phyloP scores from a whole-genome alignment of 2,888 invertebrate genomes.

The Epirrhoe tristata region DNA sequence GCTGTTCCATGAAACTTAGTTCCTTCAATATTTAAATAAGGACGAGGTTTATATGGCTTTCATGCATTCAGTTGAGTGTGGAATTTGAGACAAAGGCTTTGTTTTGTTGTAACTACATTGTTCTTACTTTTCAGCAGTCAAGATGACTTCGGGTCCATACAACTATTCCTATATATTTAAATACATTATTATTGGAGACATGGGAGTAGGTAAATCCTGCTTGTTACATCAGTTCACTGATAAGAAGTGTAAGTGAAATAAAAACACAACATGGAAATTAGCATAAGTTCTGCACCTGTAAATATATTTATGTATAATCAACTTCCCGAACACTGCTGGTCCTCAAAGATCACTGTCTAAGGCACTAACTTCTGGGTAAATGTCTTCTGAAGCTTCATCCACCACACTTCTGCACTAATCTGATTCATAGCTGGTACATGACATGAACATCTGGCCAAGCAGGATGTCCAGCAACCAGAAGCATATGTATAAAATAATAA shows the following conservation, averaged over 20 bases:
- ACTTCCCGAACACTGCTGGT: no score
- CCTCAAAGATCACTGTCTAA: no score
- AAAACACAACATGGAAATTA: background rate
- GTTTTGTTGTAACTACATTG: slow-evolving; percentile 13
- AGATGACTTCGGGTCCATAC: slow-evolving; percentile 98
- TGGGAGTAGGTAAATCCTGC: slow-evolving; percentile 99
- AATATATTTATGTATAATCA: no score
- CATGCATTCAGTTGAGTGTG: background rate
- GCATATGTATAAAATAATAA: no score
- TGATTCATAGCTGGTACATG: no score
- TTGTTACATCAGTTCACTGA: slow-evolving; percentile 99
- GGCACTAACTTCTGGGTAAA: no score
- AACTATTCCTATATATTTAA: slow-evolving; percentile 99
- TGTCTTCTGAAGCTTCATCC: no score
- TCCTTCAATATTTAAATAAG: background rate
- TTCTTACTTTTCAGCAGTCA: slow-evolving; percentile 60
- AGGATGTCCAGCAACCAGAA: no score
- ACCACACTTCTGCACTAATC: no score
- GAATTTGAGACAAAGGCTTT: slow-evolving; percentile 27
- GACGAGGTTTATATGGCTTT: background rate
- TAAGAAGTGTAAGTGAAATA: slow-evolving; percentile 99
- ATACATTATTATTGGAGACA: slow-evolving; percentile 99
- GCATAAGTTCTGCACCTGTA: background rate
- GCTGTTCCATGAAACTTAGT: background rate
- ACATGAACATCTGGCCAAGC: no score